phyloP scores from a whole-genome alignment of 2,888 invertebrate genomes.

The Artemia sinica region DNA sequence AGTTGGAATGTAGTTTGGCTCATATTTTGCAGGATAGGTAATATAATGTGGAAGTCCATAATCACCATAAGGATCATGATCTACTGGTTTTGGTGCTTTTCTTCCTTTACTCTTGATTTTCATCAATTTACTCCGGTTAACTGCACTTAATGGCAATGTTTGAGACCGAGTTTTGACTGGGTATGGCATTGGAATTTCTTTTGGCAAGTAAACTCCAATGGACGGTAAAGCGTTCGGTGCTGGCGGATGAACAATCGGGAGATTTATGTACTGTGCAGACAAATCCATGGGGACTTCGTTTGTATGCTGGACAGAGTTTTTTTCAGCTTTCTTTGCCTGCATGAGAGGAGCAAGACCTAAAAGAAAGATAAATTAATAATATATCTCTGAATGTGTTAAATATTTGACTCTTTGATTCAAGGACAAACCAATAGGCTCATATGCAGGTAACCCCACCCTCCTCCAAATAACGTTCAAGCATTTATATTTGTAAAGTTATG shows the following conservation, averaged over 20 bases:
- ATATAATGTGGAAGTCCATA: not conserved
- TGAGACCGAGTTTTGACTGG: not conserved
- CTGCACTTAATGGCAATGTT: not conserved
- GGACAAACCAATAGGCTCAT: no score
- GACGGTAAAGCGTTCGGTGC: constrained; percentile 11
- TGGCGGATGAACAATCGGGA: constrained; percentile 1
- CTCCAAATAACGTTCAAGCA: no score
- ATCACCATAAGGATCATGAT: not conserved
- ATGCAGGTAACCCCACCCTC: no score
- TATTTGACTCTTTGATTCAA: no score
- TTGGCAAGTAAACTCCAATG: constrained; percentile 14
- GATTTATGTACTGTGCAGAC: constrained; percentile 9
- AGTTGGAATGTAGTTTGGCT: not conserved
- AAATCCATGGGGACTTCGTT: not conserved
- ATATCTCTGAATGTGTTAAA: no score
- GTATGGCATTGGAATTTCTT: constrained; percentile 1
- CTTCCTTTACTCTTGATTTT: not conserved
- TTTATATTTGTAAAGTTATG: no score
- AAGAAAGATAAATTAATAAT: not conserved
- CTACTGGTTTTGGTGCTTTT: not conserved
- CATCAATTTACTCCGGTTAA: constrained; percentile 2
- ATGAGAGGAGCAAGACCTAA: constrained; percentile 7
- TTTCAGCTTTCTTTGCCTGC: constrained; percentile 11
- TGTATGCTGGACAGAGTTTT: not conserved
- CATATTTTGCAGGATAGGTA: not conserved